A percentile compares a stretch with the other conserved stretches of the same genome.
These are phyloP conservation scores for Shinisaurus crocodilurus DNA, from an alignment of 2,113 vertebrate species.

Conservation along the genomic window DNA sequence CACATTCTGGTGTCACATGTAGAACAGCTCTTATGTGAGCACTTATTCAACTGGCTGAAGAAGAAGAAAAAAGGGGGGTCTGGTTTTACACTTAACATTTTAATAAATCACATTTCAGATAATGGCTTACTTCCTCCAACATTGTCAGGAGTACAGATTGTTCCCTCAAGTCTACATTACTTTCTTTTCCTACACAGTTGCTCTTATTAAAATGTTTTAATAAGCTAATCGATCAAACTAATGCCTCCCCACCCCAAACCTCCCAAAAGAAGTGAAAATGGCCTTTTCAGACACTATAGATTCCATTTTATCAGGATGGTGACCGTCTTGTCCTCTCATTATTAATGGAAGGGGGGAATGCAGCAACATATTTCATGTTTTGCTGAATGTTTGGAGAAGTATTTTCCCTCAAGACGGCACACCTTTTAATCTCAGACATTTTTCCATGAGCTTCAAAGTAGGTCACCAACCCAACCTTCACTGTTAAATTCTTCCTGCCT, in stretches of 20 bases:
- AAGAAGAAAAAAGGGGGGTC: not conserved
- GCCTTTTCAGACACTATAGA: not conserved
- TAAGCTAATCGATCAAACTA: constrained; percentile 7
- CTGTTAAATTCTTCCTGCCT: constrained; percentile 29
- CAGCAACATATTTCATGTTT: not conserved
- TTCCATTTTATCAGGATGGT: not conserved
- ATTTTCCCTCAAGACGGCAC: constrained; percentile 10
- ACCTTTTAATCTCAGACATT: constrained; percentile 16
- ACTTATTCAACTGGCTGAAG: constrained; percentile 1
- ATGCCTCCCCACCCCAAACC: not conserved
- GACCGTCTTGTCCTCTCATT: not conserved
- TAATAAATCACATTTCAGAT: not conserved
- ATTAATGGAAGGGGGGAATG: not conserved
- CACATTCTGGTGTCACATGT: not conserved
- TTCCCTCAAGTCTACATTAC: not conserved
- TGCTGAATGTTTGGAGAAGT: not conserved
- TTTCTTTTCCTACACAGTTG: not conserved
- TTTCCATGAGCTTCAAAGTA: constrained; percentile 11
- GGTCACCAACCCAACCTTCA: constrained; percentile 22
- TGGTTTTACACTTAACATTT: constrained; percentile 1
- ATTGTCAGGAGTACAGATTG: not conserved
- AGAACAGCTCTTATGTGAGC: not conserved
- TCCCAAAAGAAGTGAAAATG: not conserved
- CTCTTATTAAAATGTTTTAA: not conserved
- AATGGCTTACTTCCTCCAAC: not conserved